These are phyloP conservation scores for Epizoanthus ramosus DNA, from an alignment of 92 coral and sea anemone genomes.

Conservation along the genomic window DNA sequence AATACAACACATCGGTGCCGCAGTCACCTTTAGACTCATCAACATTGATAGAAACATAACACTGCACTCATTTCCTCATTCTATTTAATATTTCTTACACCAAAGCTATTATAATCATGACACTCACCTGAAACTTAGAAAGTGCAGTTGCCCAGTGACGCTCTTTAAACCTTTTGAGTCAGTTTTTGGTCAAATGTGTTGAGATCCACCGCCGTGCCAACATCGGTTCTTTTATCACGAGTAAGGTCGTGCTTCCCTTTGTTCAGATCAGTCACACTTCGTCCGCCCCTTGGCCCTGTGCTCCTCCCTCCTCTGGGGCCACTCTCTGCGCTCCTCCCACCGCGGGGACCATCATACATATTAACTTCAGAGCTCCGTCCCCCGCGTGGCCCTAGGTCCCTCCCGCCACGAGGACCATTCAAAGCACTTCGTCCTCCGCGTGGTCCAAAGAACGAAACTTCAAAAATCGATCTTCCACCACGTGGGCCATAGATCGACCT, in stretches of 20 bases:
- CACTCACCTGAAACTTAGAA: too few species aligned
- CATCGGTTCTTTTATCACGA: conserved; percentile 5
- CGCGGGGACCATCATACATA: conserved; percentile 54
- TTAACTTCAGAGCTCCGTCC: conserved; percentile 48
- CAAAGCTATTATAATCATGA: too few species aligned
- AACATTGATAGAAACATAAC: too few species aligned
- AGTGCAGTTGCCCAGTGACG: background rate
- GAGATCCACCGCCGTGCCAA: background rate
- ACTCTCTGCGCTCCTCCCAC: conserved; percentile 37
- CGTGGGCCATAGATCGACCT: conserved; percentile 31
- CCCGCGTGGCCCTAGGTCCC: conserved; percentile 68
- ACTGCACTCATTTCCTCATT: too few species aligned
- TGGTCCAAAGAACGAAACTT: background rate
- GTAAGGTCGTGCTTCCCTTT: background rate
- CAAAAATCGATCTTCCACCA: conserved; percentile 6
- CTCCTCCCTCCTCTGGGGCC: conserved; percentile 34
- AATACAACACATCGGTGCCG: too few species aligned
- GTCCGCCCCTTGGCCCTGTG: conserved; percentile 12
- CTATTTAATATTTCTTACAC: too few species aligned
- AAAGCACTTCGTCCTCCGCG: background rate
- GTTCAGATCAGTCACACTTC: background rate
- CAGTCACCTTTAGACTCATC: too few species aligned
- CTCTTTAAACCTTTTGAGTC: background rate
- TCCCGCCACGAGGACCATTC: conserved; percentile 50
- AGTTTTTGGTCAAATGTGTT: background rate